These are phyloP conservation scores for Pollachius pollachius DNA, from an alignment of 2,113 vertebrate species.

Conservation along the genomic window DNA sequence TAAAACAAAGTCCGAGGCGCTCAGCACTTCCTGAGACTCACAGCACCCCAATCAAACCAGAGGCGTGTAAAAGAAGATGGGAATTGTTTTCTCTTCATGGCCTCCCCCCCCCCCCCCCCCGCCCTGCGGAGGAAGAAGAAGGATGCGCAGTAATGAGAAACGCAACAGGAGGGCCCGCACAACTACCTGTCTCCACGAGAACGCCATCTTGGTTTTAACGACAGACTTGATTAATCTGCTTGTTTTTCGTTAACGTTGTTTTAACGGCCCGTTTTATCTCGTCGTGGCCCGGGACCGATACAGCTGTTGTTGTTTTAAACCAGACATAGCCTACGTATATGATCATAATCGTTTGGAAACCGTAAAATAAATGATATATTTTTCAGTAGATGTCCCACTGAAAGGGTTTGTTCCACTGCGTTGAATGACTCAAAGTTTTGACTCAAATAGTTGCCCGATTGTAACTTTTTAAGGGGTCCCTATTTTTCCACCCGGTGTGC, in stretches of 20 bases:
- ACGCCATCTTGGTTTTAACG: conserved; percentile 54
- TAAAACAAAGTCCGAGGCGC: conserved; percentile 39
- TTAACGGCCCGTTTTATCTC: conserved; percentile 2
- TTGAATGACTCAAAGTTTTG: too few relatives aligned
- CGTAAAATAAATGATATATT: too few relatives aligned
- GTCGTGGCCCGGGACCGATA: too few relatives aligned
- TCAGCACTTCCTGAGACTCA: conserved; percentile 21
- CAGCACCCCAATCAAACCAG: conserved; percentile 35
- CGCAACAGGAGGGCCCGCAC: conserved; percentile 55
- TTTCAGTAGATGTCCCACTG: too few relatives aligned
- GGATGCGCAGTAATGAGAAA: conserved; percentile 56
- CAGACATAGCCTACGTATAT: too few relatives aligned
- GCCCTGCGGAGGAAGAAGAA: conserved; percentile 49
- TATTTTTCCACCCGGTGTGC: too few relatives aligned
- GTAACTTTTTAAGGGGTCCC: too few relatives aligned
- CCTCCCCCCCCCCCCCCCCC: conserved; percentile 24
- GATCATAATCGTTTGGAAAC: too few relatives aligned
- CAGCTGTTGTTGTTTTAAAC: too few relatives aligned
- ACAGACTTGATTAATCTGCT: conserved; percentile 59
- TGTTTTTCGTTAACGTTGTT: conserved; percentile 25
- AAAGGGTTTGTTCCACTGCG: too few relatives aligned
- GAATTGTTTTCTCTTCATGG: conserved; percentile 52
- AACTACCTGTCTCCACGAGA: conserved; percentile 42
- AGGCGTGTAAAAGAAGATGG: conserved; percentile 22
- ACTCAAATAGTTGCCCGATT: too few relatives aligned